Evolutionary conservation across 2,888 invertebrate species (phyloP).

Genomic region (Theretra japonica): DNA sequence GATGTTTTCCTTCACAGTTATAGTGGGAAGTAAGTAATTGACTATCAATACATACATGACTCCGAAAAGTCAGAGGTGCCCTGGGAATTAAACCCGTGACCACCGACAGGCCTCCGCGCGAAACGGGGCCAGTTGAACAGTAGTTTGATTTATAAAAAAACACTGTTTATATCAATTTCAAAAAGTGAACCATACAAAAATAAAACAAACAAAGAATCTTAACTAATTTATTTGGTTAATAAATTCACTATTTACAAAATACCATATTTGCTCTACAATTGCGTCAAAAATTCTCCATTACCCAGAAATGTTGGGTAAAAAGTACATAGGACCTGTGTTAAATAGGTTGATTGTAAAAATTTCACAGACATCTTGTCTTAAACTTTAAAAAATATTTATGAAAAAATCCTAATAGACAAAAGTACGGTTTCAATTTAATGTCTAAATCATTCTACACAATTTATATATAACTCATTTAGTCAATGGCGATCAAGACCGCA

Average conservation of each 20-base stretch:
- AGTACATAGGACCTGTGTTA: conserved; percentile 19
- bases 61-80: no score
- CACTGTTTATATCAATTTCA: no score
- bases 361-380: conserved; percentile 17
- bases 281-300: conserved; percentile 11
- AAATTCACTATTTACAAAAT: conserved; percentile 78
- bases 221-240: conserved; percentile 76
- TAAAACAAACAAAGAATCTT: conserved; percentile 47
- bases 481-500: not conserved
- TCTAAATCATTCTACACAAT: conserved; percentile 33
- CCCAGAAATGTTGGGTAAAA: conserved; percentile 22
- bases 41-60: no score
- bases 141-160: no score
- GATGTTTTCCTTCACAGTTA: no score
- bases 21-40: no score
- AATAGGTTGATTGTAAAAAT: conserved; percentile 3
- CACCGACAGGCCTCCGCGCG: no score
- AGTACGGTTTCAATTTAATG: conserved; percentile 6
- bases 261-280: conserved; percentile 45
- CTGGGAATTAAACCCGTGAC: no score
- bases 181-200: conserved; percentile 34
- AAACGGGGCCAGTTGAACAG: no score
- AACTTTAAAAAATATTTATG: not conserved
- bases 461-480: conserved; percentile 1
- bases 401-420: conserved; percentile 16